A percentile compares a stretch with the other conserved stretches of the same genome.
Conservation (phyloP, 2,888 invertebrate species). For the Rhamnusium bicolor region DNA sequence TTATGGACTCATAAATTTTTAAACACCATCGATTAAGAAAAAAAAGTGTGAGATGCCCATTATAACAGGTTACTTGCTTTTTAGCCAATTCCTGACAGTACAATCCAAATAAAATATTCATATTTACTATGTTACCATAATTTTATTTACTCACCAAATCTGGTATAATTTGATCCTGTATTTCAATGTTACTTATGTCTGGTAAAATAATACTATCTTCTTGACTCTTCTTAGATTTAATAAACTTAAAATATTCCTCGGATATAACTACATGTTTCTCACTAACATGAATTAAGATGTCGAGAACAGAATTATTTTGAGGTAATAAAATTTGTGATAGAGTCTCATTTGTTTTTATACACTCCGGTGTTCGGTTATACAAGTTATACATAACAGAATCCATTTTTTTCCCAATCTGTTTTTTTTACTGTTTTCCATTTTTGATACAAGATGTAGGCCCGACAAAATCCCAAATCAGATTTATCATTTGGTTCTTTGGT, state of each 20-base stretch:
- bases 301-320: constrained; percentile 39
- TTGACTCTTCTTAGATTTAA: constrained; percentile 45
- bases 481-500: constrained; percentile 50
- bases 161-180: constrained; percentile 29
- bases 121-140: neutral
- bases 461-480: constrained; percentile 58
- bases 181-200: constrained; percentile 25
- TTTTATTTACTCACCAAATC: constrained; percentile 25
- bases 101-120: too few relatives aligned
- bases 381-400: constrained; percentile 54
- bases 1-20: too few relatives aligned
- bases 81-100: too few relatives aligned
- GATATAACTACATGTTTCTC: constrained; percentile 42
- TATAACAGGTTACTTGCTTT: too few relatives aligned
- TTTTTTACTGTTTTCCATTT: constrained; percentile 57
- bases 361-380: constrained; percentile 53
- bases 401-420: constrained; percentile 48
- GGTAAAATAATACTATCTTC: constrained; percentile 18
- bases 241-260: constrained; percentile 56
- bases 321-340: constrained; percentile 55
- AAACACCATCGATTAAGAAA: too few relatives aligned
- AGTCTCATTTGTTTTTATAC: constrained; percentile 50
- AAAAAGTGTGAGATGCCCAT: too few relatives aligned
- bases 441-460: constrained; percentile 59
- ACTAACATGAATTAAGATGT: constrained; percentile 37